Base-by-base conservation (phyloP, 2,888 invertebrate species). In the Phalera bucephala region DNA sequence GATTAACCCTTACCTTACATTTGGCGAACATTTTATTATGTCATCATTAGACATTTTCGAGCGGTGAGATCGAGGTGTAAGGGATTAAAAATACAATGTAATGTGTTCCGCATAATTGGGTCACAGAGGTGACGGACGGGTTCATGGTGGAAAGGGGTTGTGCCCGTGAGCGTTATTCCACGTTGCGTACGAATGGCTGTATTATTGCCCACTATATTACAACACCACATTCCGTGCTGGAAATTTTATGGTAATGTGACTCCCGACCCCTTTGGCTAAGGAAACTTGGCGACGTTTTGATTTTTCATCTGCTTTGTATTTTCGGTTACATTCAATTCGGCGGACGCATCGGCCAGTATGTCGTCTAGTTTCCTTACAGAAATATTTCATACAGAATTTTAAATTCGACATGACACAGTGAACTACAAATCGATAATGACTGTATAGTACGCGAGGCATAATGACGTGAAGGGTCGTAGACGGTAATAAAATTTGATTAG, bases 401-500 rank as follows among this genome's bases (percentile, higher is more conserved):
- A n/a, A n/a, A 6, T 45, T 33, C 20, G 34, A 46, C 44, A 51
- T 63, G 63, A 64, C 61, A 65, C 42, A 60, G 41, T 71, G 50
- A 64, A 70, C 64, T 64, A 64, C 43, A 69, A 77, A 75, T 72
- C 66, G 64, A 72, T 77, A 70, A 72, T 55, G 61, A 71, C 67
- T 64, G 51, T 45, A 56, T 56, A 65, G 56, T 69, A 64, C 64
- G 64, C 59, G 51, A 50, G 40, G 55, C 64, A 64, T 70, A 69
- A 72, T 67, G 67, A 64, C 52, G 60, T 54, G 52, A 66, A 76
- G 80, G 80, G 75, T 77, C 72, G 74, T 72, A 74, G 73, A 69
- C 53, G 62, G 78, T 76, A 79, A 82, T 88, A 88, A 86, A 87
- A 85, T 85, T 87, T 83, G 84, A 89, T 89, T 89, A 85, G 76